Percentiles rank a stretch among this genome's conserved stretches.
Evolutionary conservation across 2,797 vertebrate genomes (phyloP).

Genomic region (Parotocinclus haroldoi): DNA sequence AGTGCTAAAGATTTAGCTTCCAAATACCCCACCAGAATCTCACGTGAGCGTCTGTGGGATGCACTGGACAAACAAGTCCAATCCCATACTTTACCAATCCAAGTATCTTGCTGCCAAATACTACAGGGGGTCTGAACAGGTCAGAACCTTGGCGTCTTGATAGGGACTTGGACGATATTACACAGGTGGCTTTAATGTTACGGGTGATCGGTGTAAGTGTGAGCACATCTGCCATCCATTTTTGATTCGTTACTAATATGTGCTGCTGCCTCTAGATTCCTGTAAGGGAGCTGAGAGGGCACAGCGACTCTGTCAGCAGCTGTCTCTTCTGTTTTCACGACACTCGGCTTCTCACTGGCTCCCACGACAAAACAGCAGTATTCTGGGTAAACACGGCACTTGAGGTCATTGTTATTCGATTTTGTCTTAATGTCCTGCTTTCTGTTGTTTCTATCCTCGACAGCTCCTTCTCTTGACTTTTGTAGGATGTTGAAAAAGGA

Average conservation of each 20-base stretch:
- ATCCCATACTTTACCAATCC: no score
- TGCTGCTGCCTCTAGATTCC: slow-evolving; percentile 53
- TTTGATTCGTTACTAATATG: not conserved
- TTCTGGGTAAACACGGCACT: slow-evolving; percentile 59
- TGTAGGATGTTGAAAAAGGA: slow-evolving; percentile 41
- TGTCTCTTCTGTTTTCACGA: slow-evolving; percentile 69
- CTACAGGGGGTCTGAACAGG: no score
- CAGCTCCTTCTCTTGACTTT: not conserved
- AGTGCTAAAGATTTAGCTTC: no score
- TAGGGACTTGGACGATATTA: no score
- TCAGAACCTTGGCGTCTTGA: no score
- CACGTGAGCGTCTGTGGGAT: no score
- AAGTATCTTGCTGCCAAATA: no score
- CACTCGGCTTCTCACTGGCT: slow-evolving; percentile 63
- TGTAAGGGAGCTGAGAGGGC: slow-evolving; percentile 58
- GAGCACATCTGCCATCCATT: no score
- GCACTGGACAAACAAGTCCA: no score
- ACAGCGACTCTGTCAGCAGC: slow-evolving; percentile 57
- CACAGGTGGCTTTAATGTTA: not conserved
- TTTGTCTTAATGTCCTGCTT: not conserved
- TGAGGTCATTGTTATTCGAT: not conserved
- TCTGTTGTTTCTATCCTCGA: not conserved
- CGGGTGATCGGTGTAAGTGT: not conserved
- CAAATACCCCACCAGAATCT: no score
- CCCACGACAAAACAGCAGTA: slow-evolving; percentile 59